Evolutionary conservation across 2,113 vertebrate species (phyloP), one percentile per base, ranked within the genome.

Genomic region (Megaceryle maxima): DNA sequence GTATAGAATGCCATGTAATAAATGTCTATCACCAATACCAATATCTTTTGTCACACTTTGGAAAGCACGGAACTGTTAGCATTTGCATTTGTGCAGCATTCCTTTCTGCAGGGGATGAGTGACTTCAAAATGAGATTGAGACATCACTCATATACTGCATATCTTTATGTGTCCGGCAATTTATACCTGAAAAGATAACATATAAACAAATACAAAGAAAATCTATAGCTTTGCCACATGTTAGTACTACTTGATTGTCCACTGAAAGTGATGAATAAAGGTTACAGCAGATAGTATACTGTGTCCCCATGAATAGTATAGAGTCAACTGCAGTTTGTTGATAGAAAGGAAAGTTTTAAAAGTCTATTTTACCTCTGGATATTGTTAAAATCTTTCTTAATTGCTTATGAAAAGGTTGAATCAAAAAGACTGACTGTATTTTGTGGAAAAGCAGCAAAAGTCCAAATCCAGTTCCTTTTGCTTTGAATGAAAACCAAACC

Each of bases 271-370:
- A 37, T 41, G 18, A 31, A 21, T 16, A 76, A 46, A 57, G 2
- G 2, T 39, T 82, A 70, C 4, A 31, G 14, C 8, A 63, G 8
- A 14, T 5, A 50, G 10, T 43, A 51, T 0, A 1, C 9, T 2
- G 4, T 12, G 5, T 28, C 29, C 7, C 19, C n/a, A 2, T 56
- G 39, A 74, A 46, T 2, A 77, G 7, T 67, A 26, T 20, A 37
- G 2, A 16, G 5, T 29, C 19, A 55, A 37, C 10, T 53, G 11
- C 5, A 57, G 14, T 19, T 37, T 70, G 18, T 14, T 28, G 69
- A 60, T 8, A 67, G 13, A 67, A 87, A 67, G 2, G 0, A 70
- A 24, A 21, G 2, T 48, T 84, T 90, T 37, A 13, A 25, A 77
- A 74, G 9, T 26, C 12, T 39, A 6, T 46, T 79, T 51, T 41